Base-by-base conservation (phyloP, 2,888 invertebrate species). In the Phortica okadai region DNA sequence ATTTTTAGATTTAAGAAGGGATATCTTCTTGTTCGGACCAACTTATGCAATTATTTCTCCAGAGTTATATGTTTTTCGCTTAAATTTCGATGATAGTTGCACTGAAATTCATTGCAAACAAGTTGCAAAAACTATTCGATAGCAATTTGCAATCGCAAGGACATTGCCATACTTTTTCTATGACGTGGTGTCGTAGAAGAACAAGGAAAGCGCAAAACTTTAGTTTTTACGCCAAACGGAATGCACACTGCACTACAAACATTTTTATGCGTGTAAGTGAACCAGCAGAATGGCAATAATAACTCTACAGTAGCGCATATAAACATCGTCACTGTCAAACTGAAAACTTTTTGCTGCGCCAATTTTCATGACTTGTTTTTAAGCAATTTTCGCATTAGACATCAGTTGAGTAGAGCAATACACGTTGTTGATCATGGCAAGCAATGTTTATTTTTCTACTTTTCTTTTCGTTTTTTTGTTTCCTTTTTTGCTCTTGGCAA, bases 381-480 rank as follows among this genome's bases (percentile, higher is more conserved):
- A 58, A 77, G 78, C 82, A 81, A 82, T 84, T 86, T 83, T 79
- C 85, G 77, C 84, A 82, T 76, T 76, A 79, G 83, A 81, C 84
- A 82, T 83, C 76, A 77, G 78, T 76, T 83, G 78, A 77, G 79
- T 77, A 79, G 79, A 82, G 83, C 86, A 84, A 88, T 87, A 86
- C 85, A 88, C 81, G 88, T 88, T 85, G 87, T 85, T 86, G 87
- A 85, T 85, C 86, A 85, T 72, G 6, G 33, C 16, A 33, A 70
- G 45, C 54, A 10, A 6, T 33, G 25, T 66, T 25, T 41, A 33
- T 25, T 11, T 41, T 64, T 50, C 14, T 54, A 54, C 50, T 50
- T 42, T 50, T 70, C 10, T 70, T 70, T 10, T 70, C 50, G 70
- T 25, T 11, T 45, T 70, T 54, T 11, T 70, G 25, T n/a, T 14